Percentiles rank a stretch among this genome's conserved stretches.
Conservation (phyloP, 2,888 invertebrate genomes). For the Lissonota sp. region DNA sequence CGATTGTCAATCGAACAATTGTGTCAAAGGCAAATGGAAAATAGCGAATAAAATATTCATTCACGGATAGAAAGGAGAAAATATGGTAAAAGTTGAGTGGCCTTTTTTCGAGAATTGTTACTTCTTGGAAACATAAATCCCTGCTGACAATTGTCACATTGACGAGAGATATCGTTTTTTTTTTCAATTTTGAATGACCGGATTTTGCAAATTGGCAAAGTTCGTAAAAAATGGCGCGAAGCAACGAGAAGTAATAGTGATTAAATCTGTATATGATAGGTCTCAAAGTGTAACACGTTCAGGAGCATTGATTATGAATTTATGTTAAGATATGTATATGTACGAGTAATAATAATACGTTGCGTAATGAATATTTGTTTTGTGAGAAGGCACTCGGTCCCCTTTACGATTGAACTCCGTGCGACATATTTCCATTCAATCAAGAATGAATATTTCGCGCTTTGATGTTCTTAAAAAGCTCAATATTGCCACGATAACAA, state of each 20-base stretch:
- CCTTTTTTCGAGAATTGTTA: slow-evolving; percentile 53
- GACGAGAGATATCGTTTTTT: slow-evolving; percentile 52
- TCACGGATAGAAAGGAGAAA: slow-evolving; percentile 2
- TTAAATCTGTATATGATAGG: slow-evolving; percentile 76
- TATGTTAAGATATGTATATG: slow-evolving; percentile 59
- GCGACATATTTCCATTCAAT: slow-evolving; percentile 77
- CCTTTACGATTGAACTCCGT: slow-evolving; percentile 83
- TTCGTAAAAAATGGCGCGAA: slow-evolving; percentile 34
- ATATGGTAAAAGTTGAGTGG: slow-evolving; percentile 56
- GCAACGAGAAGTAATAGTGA: slow-evolving; percentile 70
- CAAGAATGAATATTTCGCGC: slow-evolving; percentile 78
- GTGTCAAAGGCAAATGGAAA: slow-evolving; percentile 34
- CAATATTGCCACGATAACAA: slow-evolving; percentile 81
- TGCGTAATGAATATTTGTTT: slow-evolving; percentile 69
- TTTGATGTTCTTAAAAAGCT: slow-evolving; percentile 79
- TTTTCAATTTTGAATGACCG: slow-evolving; percentile 11
- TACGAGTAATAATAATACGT: slow-evolving; percentile 71
- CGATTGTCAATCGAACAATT: slow-evolving; percentile 41
- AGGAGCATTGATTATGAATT: slow-evolving; percentile 73
- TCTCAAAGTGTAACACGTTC: slow-evolving; percentile 70
- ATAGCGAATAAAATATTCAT: slow-evolving; percentile 28
- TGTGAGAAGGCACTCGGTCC: slow-evolving; percentile 82
- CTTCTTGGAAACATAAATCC: slow-evolving; percentile 27
- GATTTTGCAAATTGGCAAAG: too few species aligned
- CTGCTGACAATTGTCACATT: slow-evolving; percentile 44